phyloP scores from a whole-genome alignment of 2,797 vertebrate species.

The Danio kyathit region DNA sequence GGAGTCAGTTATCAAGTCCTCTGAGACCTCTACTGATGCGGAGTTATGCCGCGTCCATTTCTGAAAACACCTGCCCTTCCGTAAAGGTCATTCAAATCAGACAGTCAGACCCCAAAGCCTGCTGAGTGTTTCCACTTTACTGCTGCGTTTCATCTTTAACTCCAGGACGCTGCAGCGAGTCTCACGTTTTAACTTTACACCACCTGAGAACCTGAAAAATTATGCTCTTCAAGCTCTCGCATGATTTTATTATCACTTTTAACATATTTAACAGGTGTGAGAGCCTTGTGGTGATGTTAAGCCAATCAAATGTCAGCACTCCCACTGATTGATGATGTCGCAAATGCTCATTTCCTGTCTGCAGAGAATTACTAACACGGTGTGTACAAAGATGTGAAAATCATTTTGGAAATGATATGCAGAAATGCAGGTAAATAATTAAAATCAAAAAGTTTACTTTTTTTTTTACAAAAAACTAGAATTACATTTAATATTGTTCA shows the following conservation, averaged over 20 bases:
- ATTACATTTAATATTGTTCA: background rate
- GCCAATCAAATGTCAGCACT: constrained; percentile 9
- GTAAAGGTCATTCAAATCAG: constrained; percentile 31
- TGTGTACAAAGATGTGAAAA: constrained; percentile 9
- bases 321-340: constrained; percentile 16
- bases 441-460: background rate
- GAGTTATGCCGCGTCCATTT: constrained; percentile 20
- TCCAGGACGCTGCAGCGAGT: background rate
- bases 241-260: constrained; percentile 25
- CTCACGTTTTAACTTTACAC: constrained; percentile 29
- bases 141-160: constrained; percentile 21
- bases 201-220: constrained; percentile 12
- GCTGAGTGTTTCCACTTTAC: constrained; percentile 25
- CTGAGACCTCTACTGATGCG: constrained; percentile 6
- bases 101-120: constrained; percentile 26
- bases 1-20: constrained; percentile 34
- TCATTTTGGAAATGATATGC: background rate
- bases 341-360: constrained; percentile 13
- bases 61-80: constrained; percentile 39
- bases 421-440: background rate
- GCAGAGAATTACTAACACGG: background rate
- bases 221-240: constrained; percentile 29
- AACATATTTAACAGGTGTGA: constrained; percentile 41
- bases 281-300: constrained; percentile 25
- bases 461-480: background rate